Conservation (phyloP, 2,113 vertebrate species). For the Mormoops blainvillei region DNA sequence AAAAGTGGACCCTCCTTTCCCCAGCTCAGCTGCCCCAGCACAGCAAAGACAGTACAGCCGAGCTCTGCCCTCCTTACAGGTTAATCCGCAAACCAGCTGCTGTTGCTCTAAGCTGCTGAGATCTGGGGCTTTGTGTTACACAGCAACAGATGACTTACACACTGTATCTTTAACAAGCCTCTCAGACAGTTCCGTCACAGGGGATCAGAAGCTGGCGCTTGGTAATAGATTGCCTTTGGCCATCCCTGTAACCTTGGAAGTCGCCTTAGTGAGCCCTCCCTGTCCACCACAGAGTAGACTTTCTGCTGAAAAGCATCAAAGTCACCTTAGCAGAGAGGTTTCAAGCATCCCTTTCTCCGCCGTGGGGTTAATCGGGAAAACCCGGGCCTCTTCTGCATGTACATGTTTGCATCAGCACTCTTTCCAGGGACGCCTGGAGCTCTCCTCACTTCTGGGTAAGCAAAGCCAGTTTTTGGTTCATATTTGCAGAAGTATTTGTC, state of each 20-base stretch:
- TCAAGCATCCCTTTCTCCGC: background rate
- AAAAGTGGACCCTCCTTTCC: background rate
- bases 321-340: background rate
- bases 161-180: background rate
- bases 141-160: background rate
- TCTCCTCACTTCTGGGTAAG: background rate
- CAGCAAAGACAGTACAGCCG: background rate
- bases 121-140: background rate
- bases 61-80: background rate
- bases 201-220: background rate
- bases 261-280: background rate
- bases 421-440: background rate
- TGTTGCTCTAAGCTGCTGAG: background rate
- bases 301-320: background rate
- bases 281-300: background rate
- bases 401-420: background rate
- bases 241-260: background rate
- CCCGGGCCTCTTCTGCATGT: background rate
- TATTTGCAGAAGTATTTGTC: constrained; percentile 58
- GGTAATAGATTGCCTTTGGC: background rate
- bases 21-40: background rate
- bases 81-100: background rate
- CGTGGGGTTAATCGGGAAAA: background rate
- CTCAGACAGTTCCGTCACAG: background rate
- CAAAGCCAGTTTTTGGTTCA: constrained; percentile 20